Conservation (phyloP, 2,113 vertebrate species). For the Burhinus oedicnemus region DNA sequence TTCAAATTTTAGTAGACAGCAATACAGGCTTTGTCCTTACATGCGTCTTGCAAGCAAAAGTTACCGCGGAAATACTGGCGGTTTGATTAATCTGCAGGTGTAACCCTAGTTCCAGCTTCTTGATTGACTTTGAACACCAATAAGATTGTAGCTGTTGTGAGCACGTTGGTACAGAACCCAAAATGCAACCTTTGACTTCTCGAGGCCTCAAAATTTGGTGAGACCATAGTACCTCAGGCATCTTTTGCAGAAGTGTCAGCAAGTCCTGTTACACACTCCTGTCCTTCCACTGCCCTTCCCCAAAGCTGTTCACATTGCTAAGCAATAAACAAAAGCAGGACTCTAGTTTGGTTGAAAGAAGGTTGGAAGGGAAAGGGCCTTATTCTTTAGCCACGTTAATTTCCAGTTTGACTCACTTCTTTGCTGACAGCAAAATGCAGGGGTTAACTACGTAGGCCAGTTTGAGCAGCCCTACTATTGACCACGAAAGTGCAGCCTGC, state of each 20-base stretch:
- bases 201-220: neutral
- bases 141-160: neutral
- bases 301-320: neutral
- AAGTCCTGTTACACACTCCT: neutral
- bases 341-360: neutral
- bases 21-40: neutral
- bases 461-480: neutral
- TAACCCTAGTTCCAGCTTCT: neutral
- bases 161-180: neutral
- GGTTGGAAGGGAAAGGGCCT: neutral
- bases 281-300: neutral
- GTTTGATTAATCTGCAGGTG: neutral
- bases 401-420: neutral
- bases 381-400: neutral
- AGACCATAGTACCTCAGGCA: neutral
- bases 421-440: neutral
- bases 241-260: neutral
- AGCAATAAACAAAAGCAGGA: neutral
- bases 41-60: neutral
- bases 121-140: neutral
- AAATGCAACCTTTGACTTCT: neutral
- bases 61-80: neutral
- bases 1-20: neutral
- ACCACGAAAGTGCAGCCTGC: neutral
- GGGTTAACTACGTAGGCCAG: accelerated